A percentile compares a stretch with the other conserved stretches of the same genome.
Evolutionary conservation across 2,113 vertebrate genomes (phyloP).

Genomic region (Solea senegalensis): DNA sequence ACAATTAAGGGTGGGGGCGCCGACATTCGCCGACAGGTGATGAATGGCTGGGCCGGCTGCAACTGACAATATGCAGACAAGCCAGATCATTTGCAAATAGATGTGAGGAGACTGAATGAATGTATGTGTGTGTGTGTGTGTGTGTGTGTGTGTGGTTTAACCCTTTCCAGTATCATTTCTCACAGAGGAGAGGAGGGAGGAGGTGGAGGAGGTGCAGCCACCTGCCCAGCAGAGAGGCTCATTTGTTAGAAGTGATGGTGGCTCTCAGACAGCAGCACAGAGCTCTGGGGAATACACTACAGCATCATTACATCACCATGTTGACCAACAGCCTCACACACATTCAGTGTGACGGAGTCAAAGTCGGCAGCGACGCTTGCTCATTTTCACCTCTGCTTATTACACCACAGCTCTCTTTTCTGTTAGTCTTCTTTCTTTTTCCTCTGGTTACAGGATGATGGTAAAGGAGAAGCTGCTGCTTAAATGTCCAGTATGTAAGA

Average conservation of each 20-base stretch:
- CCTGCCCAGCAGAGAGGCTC: constrained; percentile 59
- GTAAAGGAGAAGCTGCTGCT: no score
- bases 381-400: not conserved
- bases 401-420: not conserved
- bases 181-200: constrained; percentile 25
- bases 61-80: constrained; percentile 94
- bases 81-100: constrained; percentile 92
- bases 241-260: constrained; percentile 68
- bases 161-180: constrained; percentile 69
- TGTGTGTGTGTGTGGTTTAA: constrained; percentile 44
- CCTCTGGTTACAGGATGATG: no score
- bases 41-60: constrained; percentile 88
- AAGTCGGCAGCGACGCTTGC: not conserved
- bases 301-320: constrained; percentile 28
- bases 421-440: no score
- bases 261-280: constrained; percentile 33
- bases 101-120: constrained; percentile 76
- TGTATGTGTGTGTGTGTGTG: not conserved
- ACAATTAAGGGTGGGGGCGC: constrained; percentile 89
- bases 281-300: constrained; percentile 29
- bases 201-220: constrained; percentile 55
- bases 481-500: no score
- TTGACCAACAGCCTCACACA: constrained; percentile 39
- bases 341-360: constrained; percentile 14
- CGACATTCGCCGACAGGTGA: constrained; percentile 85